Percentiles rank a stretch among this genome's conserved stretches.
phyloP scores from a whole-genome alignment of 2,797 vertebrate genomes.

The Eulemur coronatus region DNA sequence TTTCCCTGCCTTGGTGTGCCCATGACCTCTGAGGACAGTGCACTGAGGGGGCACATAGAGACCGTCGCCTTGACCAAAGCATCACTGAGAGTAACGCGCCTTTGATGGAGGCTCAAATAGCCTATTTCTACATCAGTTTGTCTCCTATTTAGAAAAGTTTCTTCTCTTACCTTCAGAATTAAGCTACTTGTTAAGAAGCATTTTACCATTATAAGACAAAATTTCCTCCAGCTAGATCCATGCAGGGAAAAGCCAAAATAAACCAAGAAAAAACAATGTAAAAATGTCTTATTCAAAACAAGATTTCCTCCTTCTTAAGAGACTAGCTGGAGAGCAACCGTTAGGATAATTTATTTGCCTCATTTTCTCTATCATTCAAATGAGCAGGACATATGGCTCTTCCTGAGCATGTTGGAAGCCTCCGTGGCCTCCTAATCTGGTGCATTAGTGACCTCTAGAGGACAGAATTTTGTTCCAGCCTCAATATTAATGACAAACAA shows the following conservation, averaged over 20 bases:
- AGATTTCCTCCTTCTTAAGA: background rate
- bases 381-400: background rate
- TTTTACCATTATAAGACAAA: background rate
- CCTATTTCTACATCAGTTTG: background rate
- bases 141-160: background rate
- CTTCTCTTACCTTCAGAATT: background rate
- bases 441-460: conserved; percentile 82
- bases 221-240: background rate
- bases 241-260: background rate
- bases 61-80: background rate
- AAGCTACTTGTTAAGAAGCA: fast-evolving
- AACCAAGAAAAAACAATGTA: background rate
- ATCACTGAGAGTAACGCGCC: background rate
- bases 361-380: background rate
- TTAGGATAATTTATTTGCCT: background rate
- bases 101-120: background rate
- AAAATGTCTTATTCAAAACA: background rate
- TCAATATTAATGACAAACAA: background rate
- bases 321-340: background rate
- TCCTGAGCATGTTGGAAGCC: background rate
- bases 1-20: fast-evolving
- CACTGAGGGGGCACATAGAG: background rate
- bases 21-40: background rate
- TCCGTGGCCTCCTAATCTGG: background rate
- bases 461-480: conserved; percentile 29